Evolutionary conservation across 2,888 invertebrate genomes (phyloP).

Genomic region (Nephrotoma flavescens): DNA sequence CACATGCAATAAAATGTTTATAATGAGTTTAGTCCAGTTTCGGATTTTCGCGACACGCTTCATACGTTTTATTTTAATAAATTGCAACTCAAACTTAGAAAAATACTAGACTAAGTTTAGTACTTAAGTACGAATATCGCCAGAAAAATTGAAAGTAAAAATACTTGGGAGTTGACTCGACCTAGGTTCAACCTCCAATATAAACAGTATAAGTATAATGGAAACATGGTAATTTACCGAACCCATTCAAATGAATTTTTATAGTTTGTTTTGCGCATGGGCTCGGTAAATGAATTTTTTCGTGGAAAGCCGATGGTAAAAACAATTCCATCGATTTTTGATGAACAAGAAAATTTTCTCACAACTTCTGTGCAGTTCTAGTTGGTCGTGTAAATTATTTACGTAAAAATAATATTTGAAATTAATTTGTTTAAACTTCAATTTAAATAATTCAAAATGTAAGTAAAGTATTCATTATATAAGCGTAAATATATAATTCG

Average conservation of each 20-base stretch:
- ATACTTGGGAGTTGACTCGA: no score
- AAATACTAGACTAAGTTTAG: no score
- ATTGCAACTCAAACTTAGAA: no score
- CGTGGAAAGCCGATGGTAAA: neutral
- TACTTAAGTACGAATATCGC: no score
- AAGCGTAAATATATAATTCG: neutral
- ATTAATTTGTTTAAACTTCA: neutral
- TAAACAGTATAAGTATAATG: no score
- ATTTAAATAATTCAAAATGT: slow-evolving; percentile 2
- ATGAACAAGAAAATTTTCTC: neutral
- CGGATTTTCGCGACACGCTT: no score
- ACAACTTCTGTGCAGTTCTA: neutral
- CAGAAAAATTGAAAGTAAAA: no score
- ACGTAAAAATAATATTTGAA: slow-evolving; percentile 1
- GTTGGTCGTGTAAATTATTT: neutral
- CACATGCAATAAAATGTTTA: no score
- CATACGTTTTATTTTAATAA: no score
- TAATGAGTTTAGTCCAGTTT: no score
- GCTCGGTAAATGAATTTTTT: neutral
- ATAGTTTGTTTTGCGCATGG: neutral
- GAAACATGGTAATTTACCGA: no score
- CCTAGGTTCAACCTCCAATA: no score
- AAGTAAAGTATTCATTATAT: neutral
- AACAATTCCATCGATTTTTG: neutral
- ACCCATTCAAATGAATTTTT: neutral